Evolutionary conservation across 2,888 invertebrate species (phyloP).

Genomic region (Blastobasis adustella): DNA sequence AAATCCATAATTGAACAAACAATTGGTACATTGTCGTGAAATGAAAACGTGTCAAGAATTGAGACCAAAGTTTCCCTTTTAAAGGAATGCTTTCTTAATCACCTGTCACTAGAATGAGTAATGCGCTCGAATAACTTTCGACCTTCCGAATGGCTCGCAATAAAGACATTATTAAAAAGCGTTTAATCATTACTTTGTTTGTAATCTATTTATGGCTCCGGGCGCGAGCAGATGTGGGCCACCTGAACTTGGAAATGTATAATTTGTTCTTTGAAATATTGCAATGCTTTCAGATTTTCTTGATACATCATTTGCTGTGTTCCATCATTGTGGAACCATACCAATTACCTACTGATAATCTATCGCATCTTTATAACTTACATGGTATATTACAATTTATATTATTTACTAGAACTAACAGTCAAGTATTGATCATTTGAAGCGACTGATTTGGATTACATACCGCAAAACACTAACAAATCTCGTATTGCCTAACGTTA

Average conservation of each 20-base stretch:
- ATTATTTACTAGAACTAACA: too few species aligned
- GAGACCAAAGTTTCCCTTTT: conserved; percentile 22
- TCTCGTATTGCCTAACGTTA: too few species aligned
- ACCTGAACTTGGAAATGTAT: not conserved
- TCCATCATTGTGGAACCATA: too few species aligned
- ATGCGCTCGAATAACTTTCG: conserved; percentile 23
- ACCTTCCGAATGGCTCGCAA: conserved; percentile 15
- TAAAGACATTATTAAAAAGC: conserved; percentile 28
- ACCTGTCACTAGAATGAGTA: conserved; percentile 27
- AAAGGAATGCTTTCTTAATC: conserved; percentile 28
- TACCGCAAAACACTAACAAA: too few species aligned
- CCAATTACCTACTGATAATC: too few species aligned
- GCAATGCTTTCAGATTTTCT: too few species aligned
- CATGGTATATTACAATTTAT: too few species aligned
- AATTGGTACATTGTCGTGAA: conserved; percentile 5
- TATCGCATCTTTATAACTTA: too few species aligned
- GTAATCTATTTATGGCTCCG: not conserved
- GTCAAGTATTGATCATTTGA: too few species aligned
- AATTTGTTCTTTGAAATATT: too few species aligned
- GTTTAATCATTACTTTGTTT: conserved; percentile 20
- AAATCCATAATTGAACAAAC: conserved; percentile 1
- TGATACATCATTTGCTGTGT: too few species aligned
- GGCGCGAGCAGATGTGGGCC: not conserved
- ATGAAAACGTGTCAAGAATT: conserved; percentile 15
- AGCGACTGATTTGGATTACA: too few species aligned